Base-by-base conservation (phyloP, 2,113 vertebrate genomes). In the Periophthalmus modestus region DNA sequence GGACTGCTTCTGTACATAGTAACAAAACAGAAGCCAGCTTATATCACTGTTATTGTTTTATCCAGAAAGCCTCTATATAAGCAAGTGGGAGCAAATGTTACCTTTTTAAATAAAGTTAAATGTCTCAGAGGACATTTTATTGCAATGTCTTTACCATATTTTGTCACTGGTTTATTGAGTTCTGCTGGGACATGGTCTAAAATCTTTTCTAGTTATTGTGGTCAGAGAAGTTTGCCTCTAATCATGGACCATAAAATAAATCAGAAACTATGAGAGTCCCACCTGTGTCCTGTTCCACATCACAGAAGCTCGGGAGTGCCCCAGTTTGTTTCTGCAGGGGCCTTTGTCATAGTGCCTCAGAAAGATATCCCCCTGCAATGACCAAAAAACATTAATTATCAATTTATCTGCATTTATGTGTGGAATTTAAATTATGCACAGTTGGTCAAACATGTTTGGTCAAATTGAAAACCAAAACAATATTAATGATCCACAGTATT, bases 271-370 rank as follows among this genome's bases (percentile, higher is more conserved):
- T 69, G 74, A 21, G 23, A 59, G 54, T 58, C 82, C 11, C 89
- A 99, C 97, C 97, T 98, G 97, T 0, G 96, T 97, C 87, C 97
- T 94, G 92, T 98, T 98, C 97, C 97, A 99, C 94, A 99, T 98
- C 48, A 99, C 95, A 0, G 96, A 98, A 2, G 97, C 97, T 80
- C 97, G 92, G 0, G 97, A 99, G 91, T 99, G 97, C 83, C 97
- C 97, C 48, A 99, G 94, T 91, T 97, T 99, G 91, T 99, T 98
- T 73, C 96, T 94, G 90, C 97, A 99, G 0, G 97, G 96, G 0
- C 97, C 97, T 93, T 95, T 97, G 92, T 99, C 97, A 0, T 99
- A 99, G 90, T 99, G 97, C 71, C 96, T 94, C 89, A 99, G 90
- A 90, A 99, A 99, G 90, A 99, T 98, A 78, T 99, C 97, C 0